phyloP scores from a whole-genome alignment of 2,113 vertebrate species.

The Macquaria australasica region DNA sequence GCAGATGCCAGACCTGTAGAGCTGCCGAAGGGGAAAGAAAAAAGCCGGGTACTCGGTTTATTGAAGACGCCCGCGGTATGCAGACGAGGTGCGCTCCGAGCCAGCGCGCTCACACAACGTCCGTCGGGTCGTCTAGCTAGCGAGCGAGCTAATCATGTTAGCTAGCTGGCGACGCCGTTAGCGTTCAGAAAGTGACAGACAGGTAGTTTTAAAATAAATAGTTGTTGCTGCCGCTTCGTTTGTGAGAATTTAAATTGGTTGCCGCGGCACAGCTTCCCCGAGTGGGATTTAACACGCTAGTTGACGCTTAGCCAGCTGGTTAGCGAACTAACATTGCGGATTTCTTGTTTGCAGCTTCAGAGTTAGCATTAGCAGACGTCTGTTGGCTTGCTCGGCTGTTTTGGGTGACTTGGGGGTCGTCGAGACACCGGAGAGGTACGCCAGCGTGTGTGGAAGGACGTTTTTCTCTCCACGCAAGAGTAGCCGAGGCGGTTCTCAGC shows the following conservation, averaged over 20 bases:
- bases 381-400: constrained; percentile 70
- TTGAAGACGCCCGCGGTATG: constrained; percentile 39
- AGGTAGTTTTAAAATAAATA: background rate
- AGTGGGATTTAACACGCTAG: constrained; percentile 13
- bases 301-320: constrained; percentile 25
- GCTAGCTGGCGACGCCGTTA: constrained; percentile 70
- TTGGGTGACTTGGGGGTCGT: constrained; percentile 32
- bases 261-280: background rate
- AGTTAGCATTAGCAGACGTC: constrained; percentile 64
- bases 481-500: background rate
- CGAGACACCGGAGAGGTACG: background rate
- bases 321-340: constrained; percentile 69
- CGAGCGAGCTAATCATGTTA: constrained; percentile 75
- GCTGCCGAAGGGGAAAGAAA: constrained; percentile 2
- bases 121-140: constrained; percentile 60
- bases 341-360: constrained; percentile 57
- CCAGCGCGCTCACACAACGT: constrained; percentile 54
- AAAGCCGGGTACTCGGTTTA: background rate
- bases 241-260: background rate
- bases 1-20: constrained; percentile 30
- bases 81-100: constrained; percentile 35
- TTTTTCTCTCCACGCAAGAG: background rate
- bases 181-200: constrained; percentile 55
- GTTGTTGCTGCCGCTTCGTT: background rate
- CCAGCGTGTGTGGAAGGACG: constrained; percentile 1